Base-by-base conservation (phyloP, 2,888 invertebrate species). In the Thymelicus acteon region DNA sequence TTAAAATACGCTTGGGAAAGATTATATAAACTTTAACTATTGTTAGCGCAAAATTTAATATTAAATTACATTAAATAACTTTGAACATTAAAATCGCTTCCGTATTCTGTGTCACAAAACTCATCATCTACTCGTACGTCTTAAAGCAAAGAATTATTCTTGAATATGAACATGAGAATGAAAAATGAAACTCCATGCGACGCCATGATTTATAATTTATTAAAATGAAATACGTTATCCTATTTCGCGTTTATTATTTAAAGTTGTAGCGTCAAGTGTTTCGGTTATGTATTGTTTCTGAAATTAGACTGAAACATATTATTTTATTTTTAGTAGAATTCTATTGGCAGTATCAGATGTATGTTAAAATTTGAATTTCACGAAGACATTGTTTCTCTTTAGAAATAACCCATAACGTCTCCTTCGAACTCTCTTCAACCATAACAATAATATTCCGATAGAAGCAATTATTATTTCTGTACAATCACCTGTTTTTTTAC, bases 111-210 rank as follows among this genome's bases (percentile, higher is more conserved):
- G 49, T n/a, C 49, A 49, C 49, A 10, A 7, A 44, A 15, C 49
- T 49, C 49, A 49, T 49, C 49, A 49, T 49, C 15, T 49, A 49
- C 57, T 54, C 61, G 37, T 57, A 68, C 68, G 47, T 69, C 62
- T 48, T 62, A 57, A 37, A 44, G 57, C 31, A 69, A 69, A 69
- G 62, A 69, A 69, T 57, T 60, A 49, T 57, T 54, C 62, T 62
- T 47, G 48, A 69, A 52, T 62, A 62, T 69, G 66, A 60, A 60
- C 49, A 67, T 19, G 62, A 54, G 61, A 69, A 69, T 69, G 68
- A 69, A 62, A 69, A 69, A 69, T 69, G 54, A 57, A 47, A 62
- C 57, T 69, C 37, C 47, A 54, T 37, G 47, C 24, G 52, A 52
- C 10, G 39, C 24, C 52, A 52, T 13, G 39, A 12, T 31, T 13